These are phyloP conservation scores for Hetaerina americana DNA, from an alignment of 1,140 invertebrate species.

Conservation along the genomic window DNA sequence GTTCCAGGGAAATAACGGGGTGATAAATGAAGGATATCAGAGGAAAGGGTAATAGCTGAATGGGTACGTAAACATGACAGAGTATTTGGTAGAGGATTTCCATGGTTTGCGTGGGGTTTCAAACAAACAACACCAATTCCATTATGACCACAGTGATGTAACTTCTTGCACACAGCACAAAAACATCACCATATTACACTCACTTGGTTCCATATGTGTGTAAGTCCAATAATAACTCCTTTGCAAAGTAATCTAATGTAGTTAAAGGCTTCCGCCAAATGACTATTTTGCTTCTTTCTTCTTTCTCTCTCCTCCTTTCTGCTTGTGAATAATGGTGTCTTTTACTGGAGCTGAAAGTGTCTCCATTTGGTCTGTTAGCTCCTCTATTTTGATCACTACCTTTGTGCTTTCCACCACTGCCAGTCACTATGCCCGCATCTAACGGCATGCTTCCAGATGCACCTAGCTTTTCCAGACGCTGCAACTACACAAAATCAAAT, in stretches of 20 bases:
- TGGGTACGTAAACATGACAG: too few species aligned
- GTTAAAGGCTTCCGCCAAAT: slow-evolving; percentile 74
- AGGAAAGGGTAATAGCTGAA: too few species aligned
- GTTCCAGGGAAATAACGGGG: too few species aligned
- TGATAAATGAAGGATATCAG: too few species aligned
- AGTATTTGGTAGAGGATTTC: too few species aligned
- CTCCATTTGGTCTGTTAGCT: background rate
- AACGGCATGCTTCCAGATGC: background rate
- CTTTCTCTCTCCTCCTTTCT: slow-evolving; percentile 24
- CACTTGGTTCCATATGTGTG: slow-evolving; percentile 11
- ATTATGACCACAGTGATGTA: too few species aligned
- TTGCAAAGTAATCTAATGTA: slow-evolving; percentile 70
- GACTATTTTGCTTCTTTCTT: slow-evolving; percentile 52
- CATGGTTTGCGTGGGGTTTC: too few species aligned
- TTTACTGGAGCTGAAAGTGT: background rate
- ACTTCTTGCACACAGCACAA: too few species aligned
- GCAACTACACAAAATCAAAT: background rate
- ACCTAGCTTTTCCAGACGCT: background rate
- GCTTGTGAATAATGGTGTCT: background rate
- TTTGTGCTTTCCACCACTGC: background rate
- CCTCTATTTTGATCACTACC: background rate
- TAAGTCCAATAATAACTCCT: slow-evolving; percentile 29
- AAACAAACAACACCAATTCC: too few species aligned
- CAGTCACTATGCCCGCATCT: background rate
- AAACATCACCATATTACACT: too few species aligned